A percentile compares a stretch with the other conserved stretches of the same genome.
These are phyloP conservation scores for Fabriciana adippe DNA, from an alignment of 2,888 invertebrate species.

Conservation along the genomic window DNA sequence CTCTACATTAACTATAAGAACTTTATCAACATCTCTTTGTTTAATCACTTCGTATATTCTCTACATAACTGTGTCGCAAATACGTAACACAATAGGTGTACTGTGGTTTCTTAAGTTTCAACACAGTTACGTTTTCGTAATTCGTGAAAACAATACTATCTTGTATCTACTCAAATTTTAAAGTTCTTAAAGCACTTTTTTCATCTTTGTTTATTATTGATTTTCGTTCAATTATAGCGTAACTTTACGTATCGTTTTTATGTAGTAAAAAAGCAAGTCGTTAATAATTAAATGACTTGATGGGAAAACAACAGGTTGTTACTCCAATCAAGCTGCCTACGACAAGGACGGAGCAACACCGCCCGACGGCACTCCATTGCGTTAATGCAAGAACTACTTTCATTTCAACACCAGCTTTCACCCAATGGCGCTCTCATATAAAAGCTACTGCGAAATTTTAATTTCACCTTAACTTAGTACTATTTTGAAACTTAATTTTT, in stretches of 20 bases:
- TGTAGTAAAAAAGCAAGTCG: neutral
- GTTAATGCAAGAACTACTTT: conserved; percentile 76
- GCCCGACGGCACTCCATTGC: conserved; percentile 54
- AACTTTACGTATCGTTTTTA: neutral
- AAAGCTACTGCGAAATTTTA: conserved; percentile 70
- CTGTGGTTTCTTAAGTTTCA: conserved; percentile 42
- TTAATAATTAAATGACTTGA: conserved; percentile 55
- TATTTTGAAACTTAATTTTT: conserved; percentile 12
- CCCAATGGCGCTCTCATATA: conserved; percentile 70
- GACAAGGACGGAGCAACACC: conserved; percentile 44
- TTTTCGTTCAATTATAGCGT: neutral
- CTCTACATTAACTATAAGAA: neutral
- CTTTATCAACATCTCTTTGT: conserved; percentile 17
- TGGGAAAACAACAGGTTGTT: conserved; percentile 69
- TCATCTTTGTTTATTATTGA: neutral
- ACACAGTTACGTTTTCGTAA: conserved; percentile 44
- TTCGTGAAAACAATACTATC: conserved; percentile 42
- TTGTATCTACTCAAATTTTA: conserved; percentile 22
- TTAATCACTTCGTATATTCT: conserved; percentile 37
- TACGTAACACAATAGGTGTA: conserved; percentile 43
- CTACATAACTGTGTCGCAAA: conserved; percentile 42
- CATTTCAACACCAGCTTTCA: conserved; percentile 78
- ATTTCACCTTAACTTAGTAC: conserved; percentile 34
- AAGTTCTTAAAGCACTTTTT: neutral
- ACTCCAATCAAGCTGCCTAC: conserved; percentile 43